phyloP scores from a whole-genome alignment of 1,140 invertebrate genomes.

The Drosophila sucinea region DNA sequence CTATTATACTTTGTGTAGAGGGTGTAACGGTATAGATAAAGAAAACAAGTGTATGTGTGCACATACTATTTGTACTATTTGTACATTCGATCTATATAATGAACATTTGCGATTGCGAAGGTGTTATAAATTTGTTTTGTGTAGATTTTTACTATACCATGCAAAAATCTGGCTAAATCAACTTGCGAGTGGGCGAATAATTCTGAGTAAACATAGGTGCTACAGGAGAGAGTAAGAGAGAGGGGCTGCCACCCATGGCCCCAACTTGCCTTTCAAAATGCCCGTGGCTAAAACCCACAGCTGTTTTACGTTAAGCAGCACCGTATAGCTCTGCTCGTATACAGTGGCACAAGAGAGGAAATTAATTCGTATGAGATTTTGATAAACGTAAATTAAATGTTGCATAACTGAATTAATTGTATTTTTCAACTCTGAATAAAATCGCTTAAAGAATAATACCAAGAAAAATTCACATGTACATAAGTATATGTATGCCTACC shows the following conservation, averaged over 20 bases:
- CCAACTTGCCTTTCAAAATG: slow-evolving; percentile 1
- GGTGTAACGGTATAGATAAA: slow-evolving; percentile 28
- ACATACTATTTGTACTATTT: slow-evolving; percentile 8
- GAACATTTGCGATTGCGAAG: slow-evolving; percentile 12
- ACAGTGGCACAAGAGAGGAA: not conserved
- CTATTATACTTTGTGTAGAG: not conserved
- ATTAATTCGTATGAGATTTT: not conserved
- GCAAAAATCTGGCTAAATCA: slow-evolving; percentile 27
- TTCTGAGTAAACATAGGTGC: slow-evolving; percentile 34
- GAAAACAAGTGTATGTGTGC: slow-evolving; percentile 32
- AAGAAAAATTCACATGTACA: not conserved
- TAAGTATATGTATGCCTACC: not conserved
- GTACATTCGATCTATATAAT: slow-evolving; percentile 7
- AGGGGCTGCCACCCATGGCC: not conserved
- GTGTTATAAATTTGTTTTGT: slow-evolving; percentile 39
- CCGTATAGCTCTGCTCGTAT: slow-evolving; percentile 8
- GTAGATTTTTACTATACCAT: slow-evolving; percentile 12
- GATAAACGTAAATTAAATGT: not conserved
- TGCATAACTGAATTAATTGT: not conserved
- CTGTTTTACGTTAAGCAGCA: slow-evolving; percentile 61
- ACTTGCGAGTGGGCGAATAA: slow-evolving; percentile 34
- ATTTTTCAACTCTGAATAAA: not conserved
- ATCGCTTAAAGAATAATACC: no score
- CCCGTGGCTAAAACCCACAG: slow-evolving; percentile 36
- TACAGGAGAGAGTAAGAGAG: not conserved